Percentiles rank a stretch among this genome's conserved stretches.
Conservation (phyloP, 2,888 invertebrate genomes). For the Epinotia nisella region DNA sequence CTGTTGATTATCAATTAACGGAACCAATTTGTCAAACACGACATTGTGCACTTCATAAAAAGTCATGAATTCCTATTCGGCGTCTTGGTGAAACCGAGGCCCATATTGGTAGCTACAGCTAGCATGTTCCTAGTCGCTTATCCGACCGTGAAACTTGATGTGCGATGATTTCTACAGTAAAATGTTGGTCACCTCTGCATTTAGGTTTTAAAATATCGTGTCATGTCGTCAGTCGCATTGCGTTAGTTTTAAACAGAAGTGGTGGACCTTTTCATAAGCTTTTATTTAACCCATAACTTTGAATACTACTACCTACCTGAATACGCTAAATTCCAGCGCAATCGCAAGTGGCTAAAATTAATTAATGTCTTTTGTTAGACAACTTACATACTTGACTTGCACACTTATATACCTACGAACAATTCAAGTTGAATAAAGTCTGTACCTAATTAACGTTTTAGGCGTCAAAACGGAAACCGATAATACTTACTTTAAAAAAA, state of each 20-base stretch:
- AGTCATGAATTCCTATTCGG: slow-evolving; percentile 28
- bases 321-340: no score
- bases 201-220: background rate
- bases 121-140: slow-evolving; percentile 22
- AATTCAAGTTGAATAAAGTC: no score
- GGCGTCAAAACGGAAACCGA: no score
- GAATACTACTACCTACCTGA: no score
- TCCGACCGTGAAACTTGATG: slow-evolving; percentile 26
- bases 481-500: background rate
- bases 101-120: slow-evolving; percentile 30
- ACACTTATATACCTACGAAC: no score
- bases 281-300: no score
- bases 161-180: slow-evolving; percentile 27
- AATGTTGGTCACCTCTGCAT: slow-evolving; percentile 19
- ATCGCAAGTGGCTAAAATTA: no score
- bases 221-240: background rate
- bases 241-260: background rate
- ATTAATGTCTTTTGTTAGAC: no score
- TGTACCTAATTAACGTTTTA: no score
- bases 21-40: slow-evolving; percentile 33
- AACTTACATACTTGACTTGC: no score
- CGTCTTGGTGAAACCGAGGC: slow-evolving; percentile 17
- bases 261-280: background rate
- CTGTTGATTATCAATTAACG: slow-evolving; percentile 22
- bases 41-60: slow-evolving; percentile 20